A percentile compares a stretch with the other conserved stretches of the same genome.
These are phyloP conservation scores for Palythoa grandiflora DNA, from an alignment of 92 coral and sea anemone species.

Conservation along the genomic window DNA sequence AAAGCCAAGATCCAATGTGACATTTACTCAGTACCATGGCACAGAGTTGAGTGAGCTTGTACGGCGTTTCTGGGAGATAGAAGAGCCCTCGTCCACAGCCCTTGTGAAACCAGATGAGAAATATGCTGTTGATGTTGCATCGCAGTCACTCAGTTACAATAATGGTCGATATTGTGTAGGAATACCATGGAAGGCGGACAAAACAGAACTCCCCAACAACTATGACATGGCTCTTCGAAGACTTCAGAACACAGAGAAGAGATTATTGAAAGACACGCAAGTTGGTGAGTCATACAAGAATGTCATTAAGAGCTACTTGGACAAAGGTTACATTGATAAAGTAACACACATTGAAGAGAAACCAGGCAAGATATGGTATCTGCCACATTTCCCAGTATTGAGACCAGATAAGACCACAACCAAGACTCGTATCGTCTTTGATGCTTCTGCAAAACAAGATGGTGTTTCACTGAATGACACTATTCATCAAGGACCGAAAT, in stretches of 20 bases:
- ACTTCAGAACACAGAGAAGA: neutral
- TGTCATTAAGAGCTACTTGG: conserved; percentile 57
- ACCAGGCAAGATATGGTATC: conserved; percentile 63
- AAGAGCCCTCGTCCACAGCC: too few relatives aligned
- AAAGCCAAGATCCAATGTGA: too few relatives aligned
- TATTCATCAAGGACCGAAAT: conserved; percentile 71
- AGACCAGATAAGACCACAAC: conserved; percentile 79
- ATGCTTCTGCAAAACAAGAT: too few relatives aligned
- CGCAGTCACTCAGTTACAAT: conserved; percentile 14
- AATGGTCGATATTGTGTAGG: conserved; percentile 13
- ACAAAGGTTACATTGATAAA: conserved; percentile 62
- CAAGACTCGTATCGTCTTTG: too few relatives aligned
- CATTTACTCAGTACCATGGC: too few relatives aligned
- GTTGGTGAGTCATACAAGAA: conserved; percentile 52
- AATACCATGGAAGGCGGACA: conserved; percentile 33
- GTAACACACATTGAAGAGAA: conserved; percentile 45
- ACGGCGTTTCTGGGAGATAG: too few relatives aligned
- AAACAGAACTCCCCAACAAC: conserved; percentile 16
- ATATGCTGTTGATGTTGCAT: conserved; percentile 2
- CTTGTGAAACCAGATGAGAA: too few relatives aligned
- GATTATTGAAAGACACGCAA: conserved; percentile 11
- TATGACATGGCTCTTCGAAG: too few relatives aligned
- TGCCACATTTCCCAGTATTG: conserved; percentile 76
- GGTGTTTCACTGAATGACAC: too few relatives aligned
- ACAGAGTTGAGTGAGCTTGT: too few relatives aligned